Conservation (phyloP, 2,797 vertebrate species). For the Botia almorhae region DNA sequence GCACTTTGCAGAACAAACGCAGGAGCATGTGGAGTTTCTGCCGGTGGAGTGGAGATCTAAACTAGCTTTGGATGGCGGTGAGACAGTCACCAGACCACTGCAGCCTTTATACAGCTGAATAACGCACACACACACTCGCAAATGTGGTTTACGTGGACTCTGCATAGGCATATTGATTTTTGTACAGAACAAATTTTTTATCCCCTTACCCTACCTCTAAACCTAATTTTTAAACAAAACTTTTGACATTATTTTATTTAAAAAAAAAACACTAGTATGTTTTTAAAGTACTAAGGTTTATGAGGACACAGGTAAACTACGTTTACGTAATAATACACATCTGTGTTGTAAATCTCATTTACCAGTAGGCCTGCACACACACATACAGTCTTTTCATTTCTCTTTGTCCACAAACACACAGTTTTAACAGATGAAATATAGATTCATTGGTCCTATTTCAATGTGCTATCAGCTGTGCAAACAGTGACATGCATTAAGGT, state of each 20-base stretch:
- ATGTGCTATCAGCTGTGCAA: conserved; percentile 17
- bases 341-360: too few relatives aligned
- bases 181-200: too few relatives aligned
- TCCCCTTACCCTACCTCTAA: too few relatives aligned
- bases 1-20: conserved; percentile 89
- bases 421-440: not conserved
- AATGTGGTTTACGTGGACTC: too few relatives aligned
- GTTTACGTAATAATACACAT: too few relatives aligned
- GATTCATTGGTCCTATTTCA: not conserved
- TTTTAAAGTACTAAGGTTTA: too few relatives aligned
- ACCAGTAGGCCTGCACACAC: not conserved
- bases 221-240: too few relatives aligned
- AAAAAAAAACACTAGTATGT: too few relatives aligned
- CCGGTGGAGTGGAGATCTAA: conserved; percentile 98
- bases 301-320: too few relatives aligned
- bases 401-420: not conserved
- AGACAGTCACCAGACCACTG: not conserved
- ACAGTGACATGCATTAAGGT: not conserved
- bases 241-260: too few relatives aligned
- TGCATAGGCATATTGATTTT: too few relatives aligned
- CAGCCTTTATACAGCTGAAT: conserved; percentile 2
- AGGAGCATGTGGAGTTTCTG: conserved; percentile 93
- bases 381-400: not conserved
- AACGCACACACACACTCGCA: too few relatives aligned
- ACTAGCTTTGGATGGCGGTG: conserved; percentile 94